These are phyloP conservation scores for Clusia tigrina DNA, from an alignment of 2,888 invertebrate genomes.

Conservation along the genomic window DNA sequence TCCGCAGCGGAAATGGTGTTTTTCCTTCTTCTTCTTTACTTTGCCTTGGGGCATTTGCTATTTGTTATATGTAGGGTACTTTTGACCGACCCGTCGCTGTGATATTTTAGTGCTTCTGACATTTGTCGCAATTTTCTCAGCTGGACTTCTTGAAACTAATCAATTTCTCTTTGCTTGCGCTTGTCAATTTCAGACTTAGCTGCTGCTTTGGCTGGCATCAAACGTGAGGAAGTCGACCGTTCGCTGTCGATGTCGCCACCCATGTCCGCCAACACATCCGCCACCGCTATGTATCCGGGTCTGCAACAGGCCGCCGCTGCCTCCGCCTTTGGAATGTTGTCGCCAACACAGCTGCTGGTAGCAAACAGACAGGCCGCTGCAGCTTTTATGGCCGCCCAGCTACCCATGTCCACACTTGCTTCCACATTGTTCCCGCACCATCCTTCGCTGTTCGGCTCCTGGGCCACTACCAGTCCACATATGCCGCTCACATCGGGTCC, in stretches of 20 bases:
- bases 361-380: constrained; percentile 63
- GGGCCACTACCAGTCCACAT: constrained; percentile 44
- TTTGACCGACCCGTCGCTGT: background rate
- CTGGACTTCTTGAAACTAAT: background rate
- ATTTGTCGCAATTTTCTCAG: constrained; percentile 19
- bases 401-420: constrained; percentile 62
- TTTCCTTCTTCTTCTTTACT: background rate
- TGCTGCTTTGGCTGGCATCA: constrained; percentile 63
- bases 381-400: constrained; percentile 62
- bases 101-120: constrained; percentile 27
- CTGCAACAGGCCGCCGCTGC: constrained; percentile 62
- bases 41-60: background rate
- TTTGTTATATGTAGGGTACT: background rate
- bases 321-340: constrained; percentile 62
- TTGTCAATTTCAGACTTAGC: constrained; percentile 54
- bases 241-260: constrained; percentile 61
- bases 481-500: constrained; percentile 37
- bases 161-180: background rate
- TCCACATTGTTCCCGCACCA: constrained; percentile 62
- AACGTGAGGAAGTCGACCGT: constrained; percentile 60
- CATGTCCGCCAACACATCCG: constrained; percentile 59
- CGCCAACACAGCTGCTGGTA: constrained; percentile 59
- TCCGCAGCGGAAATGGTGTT: constrained; percentile 2
- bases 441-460: constrained; percentile 59
- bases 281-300: constrained; percentile 55